Evolutionary conservation across 1,140 invertebrate species (phyloP), one percentile per base, ranked within the genome.

Genomic region (Harlomillsia oculata): DNA sequence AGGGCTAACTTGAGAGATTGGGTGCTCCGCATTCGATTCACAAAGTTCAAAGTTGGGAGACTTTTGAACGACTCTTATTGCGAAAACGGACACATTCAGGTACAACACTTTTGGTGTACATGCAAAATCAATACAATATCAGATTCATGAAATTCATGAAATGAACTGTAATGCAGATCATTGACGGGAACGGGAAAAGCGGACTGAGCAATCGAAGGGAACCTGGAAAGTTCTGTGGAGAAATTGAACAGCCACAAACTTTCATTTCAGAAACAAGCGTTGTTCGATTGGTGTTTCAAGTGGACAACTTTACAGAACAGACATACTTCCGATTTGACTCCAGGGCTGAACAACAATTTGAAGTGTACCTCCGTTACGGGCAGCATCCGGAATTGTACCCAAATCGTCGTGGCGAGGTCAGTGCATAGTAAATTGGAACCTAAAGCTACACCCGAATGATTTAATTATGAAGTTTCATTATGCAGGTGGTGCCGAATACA

Each of bases 211-310:
- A 90, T 71, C 77, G 87, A 36, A 84, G 87, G 61, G 85, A 89
- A 58, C 84, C 85, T 0, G 89, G 89, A 3, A 81, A 87, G 53
- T 94, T 90, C 70, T 94, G 89, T 70, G 89, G 89, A 0, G 89
- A 94, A 69, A 89, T 85, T 14, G 90, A 94, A 67, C 89, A 91
- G 65, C 86, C 88, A 0, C 87, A 92, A 71, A 90, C 87, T 5
- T 93, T 92, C 74, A 92, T 93, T 67, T 92, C 89, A 13, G 89
- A 94, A 73, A 93, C 89, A 11, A 89, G 84, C 67, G 87, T 89
- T 71, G 89, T 94, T 9, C 87, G 87, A 67, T 80, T 94, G 26
- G 77, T 90, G 37, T 92, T 93, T 73, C 86, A 89, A 70, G 83
- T 85, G 21, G 87, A 92, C 68, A 91, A 90, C 70, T 92, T 90